Percentiles rank a stretch among this genome's conserved stretches.
Conservation (phyloP, 2,888 invertebrate genomes). For the Achlya flavicornis region DNA sequence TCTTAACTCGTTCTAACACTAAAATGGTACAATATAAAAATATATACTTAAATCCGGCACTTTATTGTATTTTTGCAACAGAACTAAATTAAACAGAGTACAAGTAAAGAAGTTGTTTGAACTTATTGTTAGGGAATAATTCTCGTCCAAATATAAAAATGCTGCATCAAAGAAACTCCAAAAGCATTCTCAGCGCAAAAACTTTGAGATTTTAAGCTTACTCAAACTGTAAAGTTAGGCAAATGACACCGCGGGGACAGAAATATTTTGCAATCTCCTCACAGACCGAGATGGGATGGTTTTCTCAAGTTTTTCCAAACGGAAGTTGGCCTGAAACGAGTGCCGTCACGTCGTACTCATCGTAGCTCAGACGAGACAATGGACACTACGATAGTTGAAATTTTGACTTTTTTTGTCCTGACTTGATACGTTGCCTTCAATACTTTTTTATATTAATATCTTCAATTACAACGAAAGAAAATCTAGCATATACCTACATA, state of each 20-base stretch:
- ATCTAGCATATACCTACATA: constrained; percentile 16
- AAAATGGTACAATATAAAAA: too few relatives aligned
- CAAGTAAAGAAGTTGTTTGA: constrained; percentile 38
- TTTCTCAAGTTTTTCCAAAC: constrained; percentile 60
- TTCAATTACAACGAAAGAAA: constrained; percentile 13
- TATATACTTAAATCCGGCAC: background rate
- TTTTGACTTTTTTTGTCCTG: constrained; percentile 53
- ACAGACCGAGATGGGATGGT: constrained; percentile 62
- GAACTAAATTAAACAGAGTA: background rate
- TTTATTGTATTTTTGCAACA: background rate
- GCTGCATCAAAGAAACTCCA: constrained; percentile 49
- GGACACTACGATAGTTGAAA: constrained; percentile 57
- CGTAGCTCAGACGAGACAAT: constrained; percentile 62
- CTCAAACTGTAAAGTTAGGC: constrained; percentile 75
- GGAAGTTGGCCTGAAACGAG: constrained; percentile 59
- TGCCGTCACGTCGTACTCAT: constrained; percentile 45
- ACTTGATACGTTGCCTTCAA: too few relatives aligned
- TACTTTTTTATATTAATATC: constrained; percentile 27
- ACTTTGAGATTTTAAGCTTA: constrained; percentile 73
- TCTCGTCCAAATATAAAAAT: constrained; percentile 55
- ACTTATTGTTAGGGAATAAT: constrained; percentile 49
- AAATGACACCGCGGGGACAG: constrained; percentile 77
- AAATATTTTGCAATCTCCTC: constrained; percentile 74
- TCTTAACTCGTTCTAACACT: too few relatives aligned
- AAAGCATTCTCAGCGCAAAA: constrained; percentile 58